Percentiles rank a stretch among this genome's conserved stretches.
These are phyloP conservation scores for Phycodurus eques DNA, from an alignment of 2,113 vertebrate genomes.

Conservation along the genomic window DNA sequence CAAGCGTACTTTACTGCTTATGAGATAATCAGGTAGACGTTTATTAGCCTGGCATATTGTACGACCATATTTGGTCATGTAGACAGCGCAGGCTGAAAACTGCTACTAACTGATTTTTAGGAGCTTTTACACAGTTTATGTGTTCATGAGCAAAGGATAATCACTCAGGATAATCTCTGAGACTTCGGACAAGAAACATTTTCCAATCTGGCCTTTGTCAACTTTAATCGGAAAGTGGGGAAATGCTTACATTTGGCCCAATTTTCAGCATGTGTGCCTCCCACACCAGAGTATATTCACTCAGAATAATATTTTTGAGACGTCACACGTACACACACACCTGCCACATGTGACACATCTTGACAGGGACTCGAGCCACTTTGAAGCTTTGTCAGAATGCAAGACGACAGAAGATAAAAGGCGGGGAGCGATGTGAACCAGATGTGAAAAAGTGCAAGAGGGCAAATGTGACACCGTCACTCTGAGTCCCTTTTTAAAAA, in stretches of 20 bases:
- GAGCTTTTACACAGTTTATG: too few species aligned
- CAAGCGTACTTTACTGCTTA: not conserved
- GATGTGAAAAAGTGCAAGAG: constrained; percentile 39
- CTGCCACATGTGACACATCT: not conserved
- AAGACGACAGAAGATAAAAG: not conserved
- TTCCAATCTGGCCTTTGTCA: too few species aligned
- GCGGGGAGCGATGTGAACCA: constrained; percentile 29
- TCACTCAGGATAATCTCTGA: not conserved
- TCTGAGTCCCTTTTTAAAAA: constrained; percentile 18
- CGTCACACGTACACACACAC: too few species aligned
- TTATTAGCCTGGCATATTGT: too few species aligned
- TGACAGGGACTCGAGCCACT: not conserved
- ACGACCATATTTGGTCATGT: not conserved
- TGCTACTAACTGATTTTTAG: not conserved
- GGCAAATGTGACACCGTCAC: constrained; percentile 36
- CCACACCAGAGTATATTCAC: too few species aligned
- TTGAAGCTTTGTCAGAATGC: not conserved
- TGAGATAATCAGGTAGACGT: too few species aligned
- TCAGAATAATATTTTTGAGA: too few species aligned
- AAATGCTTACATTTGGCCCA: too few species aligned
- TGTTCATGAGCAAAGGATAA: not conserved
- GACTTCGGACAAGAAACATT: too few species aligned
- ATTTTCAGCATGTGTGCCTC: too few species aligned
- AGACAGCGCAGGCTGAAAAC: not conserved
- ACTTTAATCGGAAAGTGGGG: too few species aligned